These are phyloP conservation scores for Crocuta crocuta DNA, from an alignment of 2,113 vertebrate species.

Conservation along the genomic window DNA sequence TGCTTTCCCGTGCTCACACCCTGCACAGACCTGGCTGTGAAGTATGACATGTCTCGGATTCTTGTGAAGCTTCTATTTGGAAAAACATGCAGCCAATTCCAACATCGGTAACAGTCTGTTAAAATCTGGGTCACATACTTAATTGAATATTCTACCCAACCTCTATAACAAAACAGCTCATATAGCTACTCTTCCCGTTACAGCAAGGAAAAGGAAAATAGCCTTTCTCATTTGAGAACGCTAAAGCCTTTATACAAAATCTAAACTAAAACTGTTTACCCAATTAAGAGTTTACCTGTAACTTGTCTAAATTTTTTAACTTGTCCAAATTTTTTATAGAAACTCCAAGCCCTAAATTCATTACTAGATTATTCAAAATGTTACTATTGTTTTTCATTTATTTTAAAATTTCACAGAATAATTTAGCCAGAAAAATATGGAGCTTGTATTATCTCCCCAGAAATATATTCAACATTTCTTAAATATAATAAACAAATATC, in stretches of 20 bases:
- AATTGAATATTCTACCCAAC: constrained; percentile 16
- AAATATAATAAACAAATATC: constrained; percentile 31
- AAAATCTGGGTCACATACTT: constrained; percentile 15
- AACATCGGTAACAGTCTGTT: not conserved
- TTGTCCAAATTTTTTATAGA: not conserved
- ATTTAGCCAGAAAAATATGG: not conserved
- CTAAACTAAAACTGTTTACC: constrained; percentile 25
- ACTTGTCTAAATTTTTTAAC: not conserved
- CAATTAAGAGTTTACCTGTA: constrained; percentile 29
- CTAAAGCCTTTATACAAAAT: not conserved
- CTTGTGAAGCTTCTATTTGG: constrained; percentile 5
- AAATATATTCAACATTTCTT: constrained; percentile 41
- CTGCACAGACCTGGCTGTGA: not conserved
- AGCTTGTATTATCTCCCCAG: constrained; percentile 10
- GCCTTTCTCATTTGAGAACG: constrained; percentile 9
- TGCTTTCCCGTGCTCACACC: not conserved
- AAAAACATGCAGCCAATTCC: constrained; percentile 42
- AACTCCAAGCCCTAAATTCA: constrained; percentile 25
- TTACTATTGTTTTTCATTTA: constrained; percentile 5
- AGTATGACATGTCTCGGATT: not conserved
- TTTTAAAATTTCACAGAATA: constrained; percentile 50
- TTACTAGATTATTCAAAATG: not conserved
- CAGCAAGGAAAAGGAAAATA: not conserved
- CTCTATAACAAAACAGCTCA: constrained; percentile 30
- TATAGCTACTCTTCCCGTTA: not conserved